These are phyloP conservation scores for Scaptomyza graminum DNA, from an alignment of 1,140 invertebrate genomes.

Conservation along the genomic window DNA sequence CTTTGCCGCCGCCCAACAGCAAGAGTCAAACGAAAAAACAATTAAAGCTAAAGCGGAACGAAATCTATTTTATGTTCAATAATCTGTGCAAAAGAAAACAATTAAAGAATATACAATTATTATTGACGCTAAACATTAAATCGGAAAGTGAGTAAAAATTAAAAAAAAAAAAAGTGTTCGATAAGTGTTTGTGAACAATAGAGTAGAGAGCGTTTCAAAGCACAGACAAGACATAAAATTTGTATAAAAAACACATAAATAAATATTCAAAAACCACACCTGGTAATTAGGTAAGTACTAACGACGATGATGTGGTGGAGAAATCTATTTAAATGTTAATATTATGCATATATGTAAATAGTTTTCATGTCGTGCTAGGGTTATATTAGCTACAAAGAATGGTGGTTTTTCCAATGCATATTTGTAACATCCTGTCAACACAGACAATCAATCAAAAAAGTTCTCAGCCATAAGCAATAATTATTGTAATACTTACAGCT, in stretches of 20 bases:
- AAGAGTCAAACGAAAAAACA: constrained; percentile 69
- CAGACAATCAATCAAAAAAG: background rate
- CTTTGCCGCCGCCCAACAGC: constrained; percentile 60
- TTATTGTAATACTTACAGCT: constrained; percentile 4
- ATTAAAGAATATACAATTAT: constrained; percentile 61
- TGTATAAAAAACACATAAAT: background rate
- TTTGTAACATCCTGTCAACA: constrained; percentile 14
- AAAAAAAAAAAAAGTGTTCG: background rate
- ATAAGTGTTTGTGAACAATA: constrained; percentile 12
- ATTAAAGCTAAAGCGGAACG: constrained; percentile 72
- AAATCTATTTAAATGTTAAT: too few relatives aligned
- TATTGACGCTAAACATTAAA: constrained; percentile 70
- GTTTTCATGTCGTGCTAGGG: background rate
- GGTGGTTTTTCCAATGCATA: constrained; percentile 16
- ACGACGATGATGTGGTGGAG: background rate
- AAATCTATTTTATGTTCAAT: constrained; percentile 82
- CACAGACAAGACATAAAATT: constrained; percentile 2
- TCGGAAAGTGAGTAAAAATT: constrained; percentile 55
- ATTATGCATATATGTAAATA: background rate
- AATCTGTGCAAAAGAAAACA: constrained; percentile 82
- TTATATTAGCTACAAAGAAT: constrained; percentile 4
- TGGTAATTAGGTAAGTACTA: constrained; percentile 6
- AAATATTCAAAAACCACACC: background rate
- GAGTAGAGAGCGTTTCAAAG: constrained; percentile 8
- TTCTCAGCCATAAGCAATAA: constrained; percentile 21